Conservation (phyloP, 2,888 invertebrate species). For the Perizoma affinitatum region DNA sequence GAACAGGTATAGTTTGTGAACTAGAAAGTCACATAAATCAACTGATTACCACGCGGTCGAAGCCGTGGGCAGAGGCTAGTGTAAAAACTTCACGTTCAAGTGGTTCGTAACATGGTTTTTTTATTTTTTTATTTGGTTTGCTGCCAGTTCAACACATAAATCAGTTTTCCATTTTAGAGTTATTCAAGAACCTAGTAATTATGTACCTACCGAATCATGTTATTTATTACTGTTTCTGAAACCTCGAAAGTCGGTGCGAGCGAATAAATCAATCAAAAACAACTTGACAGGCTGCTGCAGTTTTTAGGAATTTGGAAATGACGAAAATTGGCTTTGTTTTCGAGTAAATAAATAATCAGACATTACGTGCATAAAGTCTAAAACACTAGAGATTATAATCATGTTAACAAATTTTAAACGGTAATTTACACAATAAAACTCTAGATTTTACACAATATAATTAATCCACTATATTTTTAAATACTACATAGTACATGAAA, state of each 20-base stretch:
- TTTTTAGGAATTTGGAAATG: conserved; percentile 6
- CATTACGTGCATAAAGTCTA: too few relatives aligned
- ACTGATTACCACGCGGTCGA: too few relatives aligned
- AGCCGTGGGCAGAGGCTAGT: too few relatives aligned
- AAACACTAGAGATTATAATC: too few relatives aligned
- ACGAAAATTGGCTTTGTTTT: conserved; percentile 7
- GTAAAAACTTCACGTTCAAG: too few relatives aligned
- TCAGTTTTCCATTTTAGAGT: conserved; percentile 44
- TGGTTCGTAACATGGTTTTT: too few relatives aligned
- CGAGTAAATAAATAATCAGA: not conserved
- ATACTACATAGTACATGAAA: conserved; percentile 17
- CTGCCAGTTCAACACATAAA: conserved; percentile 36
- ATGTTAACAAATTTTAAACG: too few relatives aligned
- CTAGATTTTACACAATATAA: too few relatives aligned
- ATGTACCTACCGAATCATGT: conserved; percentile 36
- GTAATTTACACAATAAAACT: not conserved
- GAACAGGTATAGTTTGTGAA: too few relatives aligned
- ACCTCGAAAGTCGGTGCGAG: conserved; percentile 37
- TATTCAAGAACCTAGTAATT: conserved; percentile 46
- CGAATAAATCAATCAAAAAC: conserved; percentile 56
- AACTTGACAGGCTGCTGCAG: conserved; percentile 19
- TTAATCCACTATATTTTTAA: not conserved
- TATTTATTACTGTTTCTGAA: conserved; percentile 44
- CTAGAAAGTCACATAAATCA: too few relatives aligned
- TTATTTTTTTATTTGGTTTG: not conserved